A percentile compares a stretch with the other conserved stretches of the same genome.
These are phyloP conservation scores for Limonius californicus DNA, from an alignment of 1,140 invertebrate genomes.

Conservation along the genomic window DNA sequence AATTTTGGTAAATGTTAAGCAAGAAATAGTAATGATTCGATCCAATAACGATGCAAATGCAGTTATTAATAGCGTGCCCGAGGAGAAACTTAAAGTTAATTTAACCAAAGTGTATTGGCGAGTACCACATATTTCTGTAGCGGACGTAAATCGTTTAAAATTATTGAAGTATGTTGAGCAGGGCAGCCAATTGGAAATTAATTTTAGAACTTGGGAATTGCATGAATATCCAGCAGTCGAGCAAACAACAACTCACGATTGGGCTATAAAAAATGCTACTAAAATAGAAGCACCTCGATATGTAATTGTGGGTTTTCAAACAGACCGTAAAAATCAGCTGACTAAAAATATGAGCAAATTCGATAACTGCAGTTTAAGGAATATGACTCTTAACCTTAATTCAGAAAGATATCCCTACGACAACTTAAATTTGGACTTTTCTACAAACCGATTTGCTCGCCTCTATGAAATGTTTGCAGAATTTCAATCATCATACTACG, in stretches of 20 bases:
- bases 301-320: slow-evolving; percentile 19
- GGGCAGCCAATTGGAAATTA: slow-evolving; percentile 21
- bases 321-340: slow-evolving; percentile 10
- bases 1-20: slow-evolving; percentile 48
- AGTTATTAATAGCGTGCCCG: slow-evolving; percentile 11
- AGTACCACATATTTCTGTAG: slow-evolving; percentile 22
- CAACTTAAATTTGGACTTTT: slow-evolving; percentile 18
- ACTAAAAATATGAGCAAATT: slow-evolving; percentile 16
- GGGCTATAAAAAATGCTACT: slow-evolving; percentile 37
- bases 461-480: slow-evolving; percentile 34
- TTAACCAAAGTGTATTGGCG: slow-evolving; percentile 25
- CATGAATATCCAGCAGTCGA: not conserved
- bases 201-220: slow-evolving; percentile 21
- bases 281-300: slow-evolving; percentile 35
- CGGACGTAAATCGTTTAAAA: slow-evolving; percentile 24
- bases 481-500: slow-evolving; percentile 35
- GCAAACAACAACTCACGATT: slow-evolving; percentile 21
- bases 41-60: slow-evolving; percentile 36
- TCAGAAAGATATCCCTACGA: slow-evolving; percentile 16
- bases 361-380: slow-evolving; percentile 18
- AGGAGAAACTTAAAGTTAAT: not conserved
- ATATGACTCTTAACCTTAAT: slow-evolving; percentile 18
- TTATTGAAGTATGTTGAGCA: slow-evolving; percentile 21
- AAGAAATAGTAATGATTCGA: slow-evolving; percentile 48
- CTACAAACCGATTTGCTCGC: not conserved